phyloP scores from a whole-genome alignment of 2,888 invertebrate genomes.

The Cryptocephalus primarius region DNA sequence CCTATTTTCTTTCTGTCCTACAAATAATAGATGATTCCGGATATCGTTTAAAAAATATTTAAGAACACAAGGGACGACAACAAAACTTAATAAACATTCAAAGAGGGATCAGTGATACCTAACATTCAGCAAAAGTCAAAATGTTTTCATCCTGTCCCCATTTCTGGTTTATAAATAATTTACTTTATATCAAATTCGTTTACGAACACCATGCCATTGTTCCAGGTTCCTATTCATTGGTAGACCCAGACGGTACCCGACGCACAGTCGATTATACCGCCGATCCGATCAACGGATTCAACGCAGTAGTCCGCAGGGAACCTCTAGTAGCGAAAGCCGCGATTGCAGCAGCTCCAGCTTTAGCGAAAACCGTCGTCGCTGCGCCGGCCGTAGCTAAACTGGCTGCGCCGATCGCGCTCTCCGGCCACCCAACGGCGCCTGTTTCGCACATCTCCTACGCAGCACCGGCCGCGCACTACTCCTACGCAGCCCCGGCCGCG shows the following conservation, averaged over 20 bases:
- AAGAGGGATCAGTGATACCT: no score
- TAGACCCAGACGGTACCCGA: constrained; percentile 50
- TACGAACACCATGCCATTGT: no score
- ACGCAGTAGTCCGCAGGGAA: constrained; percentile 45
- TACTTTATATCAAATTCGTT: no score
- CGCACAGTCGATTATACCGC: constrained; percentile 52
- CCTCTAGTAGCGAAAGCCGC: constrained; percentile 22
- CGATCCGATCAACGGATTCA: constrained; percentile 44
- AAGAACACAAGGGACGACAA: no score
- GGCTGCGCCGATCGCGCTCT: constrained; percentile 11
- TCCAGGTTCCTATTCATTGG: constrained; percentile 37
- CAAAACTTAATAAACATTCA: no score
- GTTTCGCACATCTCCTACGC: constrained; percentile 12
- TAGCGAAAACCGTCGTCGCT: constrained; percentile 16
- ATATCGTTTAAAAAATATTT: no score
- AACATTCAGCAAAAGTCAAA: no score
- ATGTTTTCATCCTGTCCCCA: no score
- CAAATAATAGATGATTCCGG: no score
- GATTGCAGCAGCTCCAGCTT: constrained; percentile 2
- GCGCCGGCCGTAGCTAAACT: constrained; percentile 25
- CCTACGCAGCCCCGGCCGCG: constrained; percentile 13
- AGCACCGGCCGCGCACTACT: constrained; percentile 6
- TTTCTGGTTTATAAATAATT: no score
- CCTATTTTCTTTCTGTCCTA: no score
- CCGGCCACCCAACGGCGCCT: constrained; percentile 20